phyloP scores from a whole-genome alignment of 1,140 invertebrate genomes.

The Lepidurus packardi region DNA sequence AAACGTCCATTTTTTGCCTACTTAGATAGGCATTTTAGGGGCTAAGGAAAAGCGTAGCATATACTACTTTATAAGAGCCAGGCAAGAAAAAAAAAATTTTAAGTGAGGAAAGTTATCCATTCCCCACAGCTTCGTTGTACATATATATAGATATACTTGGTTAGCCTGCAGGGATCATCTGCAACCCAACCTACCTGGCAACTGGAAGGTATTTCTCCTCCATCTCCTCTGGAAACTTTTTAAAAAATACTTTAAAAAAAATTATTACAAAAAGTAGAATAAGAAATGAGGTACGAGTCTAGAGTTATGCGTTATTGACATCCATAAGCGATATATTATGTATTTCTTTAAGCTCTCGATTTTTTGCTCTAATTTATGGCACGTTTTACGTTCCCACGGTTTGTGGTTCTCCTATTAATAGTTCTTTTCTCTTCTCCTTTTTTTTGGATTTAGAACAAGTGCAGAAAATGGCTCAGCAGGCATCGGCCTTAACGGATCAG shows the following conservation, averaged over 20 bases:
- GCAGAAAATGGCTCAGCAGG: neutral
- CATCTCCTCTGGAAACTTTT: neutral
- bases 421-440: neutral
- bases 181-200: neutral
- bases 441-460: constrained; percentile 19
- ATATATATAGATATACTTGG: neutral
- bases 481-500: constrained; percentile 25
- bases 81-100: neutral
- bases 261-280: too few species aligned
- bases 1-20: neutral
- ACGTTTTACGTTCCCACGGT: constrained; percentile 23
- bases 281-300: neutral
- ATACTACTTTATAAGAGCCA: neutral
- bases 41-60: neutral
- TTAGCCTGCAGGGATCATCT: constrained; percentile 7
- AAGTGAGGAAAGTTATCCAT: neutral
- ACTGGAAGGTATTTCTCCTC: neutral
- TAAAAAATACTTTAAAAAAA: neutral
- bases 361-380: neutral
- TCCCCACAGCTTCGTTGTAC: neutral
- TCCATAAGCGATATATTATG: neutral
- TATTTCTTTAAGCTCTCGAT: neutral
- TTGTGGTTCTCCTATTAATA: neutral
- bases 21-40: constrained; percentile 3
- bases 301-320: constrained; percentile 19